A percentile compares a stretch with the other conserved stretches of the same genome.
Evolutionary conservation across 2,888 invertebrate genomes (phyloP).

Genomic region (Lymantria monacha): DNA sequence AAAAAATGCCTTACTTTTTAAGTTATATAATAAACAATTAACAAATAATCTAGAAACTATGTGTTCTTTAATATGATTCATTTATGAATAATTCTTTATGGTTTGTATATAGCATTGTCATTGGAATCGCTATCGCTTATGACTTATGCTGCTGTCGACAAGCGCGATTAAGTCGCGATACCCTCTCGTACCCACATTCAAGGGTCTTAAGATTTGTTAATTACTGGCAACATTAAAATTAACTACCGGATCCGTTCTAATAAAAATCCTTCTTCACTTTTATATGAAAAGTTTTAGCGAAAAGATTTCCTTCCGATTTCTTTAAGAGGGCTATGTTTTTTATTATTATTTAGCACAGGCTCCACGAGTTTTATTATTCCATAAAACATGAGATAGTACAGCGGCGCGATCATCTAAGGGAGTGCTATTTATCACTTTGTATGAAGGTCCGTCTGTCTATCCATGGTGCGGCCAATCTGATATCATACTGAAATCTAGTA

Average conservation of each 20-base stretch:
- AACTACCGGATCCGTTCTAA: constrained; percentile 61
- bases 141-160: not conserved
- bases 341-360: not conserved
- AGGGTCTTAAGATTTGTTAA: constrained; percentile 76
- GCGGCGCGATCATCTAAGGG: too few species aligned
- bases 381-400: not conserved
- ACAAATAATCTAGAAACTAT: too few species aligned
- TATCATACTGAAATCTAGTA: too few species aligned
- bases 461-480: too few species aligned
- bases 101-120: too few species aligned
- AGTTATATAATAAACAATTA: too few species aligned
- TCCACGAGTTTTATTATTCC: constrained; percentile 5
- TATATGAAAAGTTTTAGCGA: constrained; percentile 34
- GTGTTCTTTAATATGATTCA: too few species aligned
- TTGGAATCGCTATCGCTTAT: not conserved
- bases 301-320: constrained; percentile 31
- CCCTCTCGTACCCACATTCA: constrained; percentile 61
- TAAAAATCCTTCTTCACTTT: constrained; percentile 52
- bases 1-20: too few species aligned
- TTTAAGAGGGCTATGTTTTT: constrained; percentile 6
- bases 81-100: too few species aligned
- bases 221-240: constrained; percentile 75
- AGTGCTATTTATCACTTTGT: too few species aligned
- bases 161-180: constrained; percentile 55
- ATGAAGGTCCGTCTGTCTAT: too few species aligned